phyloP scores from a whole-genome alignment of 2,888 invertebrate genomes.

The Hecatera dysodea region DNA sequence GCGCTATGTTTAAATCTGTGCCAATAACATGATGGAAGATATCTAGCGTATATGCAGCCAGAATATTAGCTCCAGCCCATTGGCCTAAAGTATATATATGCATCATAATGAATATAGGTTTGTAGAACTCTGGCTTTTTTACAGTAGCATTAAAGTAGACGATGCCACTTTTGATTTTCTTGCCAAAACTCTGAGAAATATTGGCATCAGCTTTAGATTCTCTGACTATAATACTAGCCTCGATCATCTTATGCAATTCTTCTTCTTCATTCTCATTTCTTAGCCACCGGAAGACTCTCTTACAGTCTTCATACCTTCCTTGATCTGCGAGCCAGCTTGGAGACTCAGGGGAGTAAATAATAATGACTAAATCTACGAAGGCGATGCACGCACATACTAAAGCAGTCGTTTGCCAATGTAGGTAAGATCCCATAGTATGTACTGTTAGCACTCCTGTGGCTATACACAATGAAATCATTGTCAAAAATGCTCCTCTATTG shows the following conservation, averaged over 20 bases:
- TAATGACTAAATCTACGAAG: slow-evolving; percentile 81
- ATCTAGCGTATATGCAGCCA: slow-evolving; percentile 76
- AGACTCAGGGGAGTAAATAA: slow-evolving; percentile 89
- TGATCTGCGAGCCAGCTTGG: slow-evolving; percentile 92
- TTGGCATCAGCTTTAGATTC: slow-evolving; percentile 73
- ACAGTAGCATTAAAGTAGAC: slow-evolving; percentile 67
- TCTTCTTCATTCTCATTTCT: slow-evolving; percentile 85
- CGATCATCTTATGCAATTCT: slow-evolving; percentile 79
- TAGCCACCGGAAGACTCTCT: slow-evolving; percentile 88
- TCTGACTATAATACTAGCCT: slow-evolving; percentile 72
- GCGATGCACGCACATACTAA: slow-evolving; percentile 83
- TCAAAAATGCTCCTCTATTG: slow-evolving; percentile 90
- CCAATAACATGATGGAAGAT: slow-evolving; percentile 75
- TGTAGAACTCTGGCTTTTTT: slow-evolving; percentile 77
- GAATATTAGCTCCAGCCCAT: slow-evolving; percentile 77
- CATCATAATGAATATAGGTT: slow-evolving; percentile 79
- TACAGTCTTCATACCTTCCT: slow-evolving; percentile 87
- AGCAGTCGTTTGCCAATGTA: slow-evolving; percentile 89
- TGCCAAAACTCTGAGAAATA: slow-evolving; percentile 63
- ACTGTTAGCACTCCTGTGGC: slow-evolving; percentile 90
- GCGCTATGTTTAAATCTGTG: slow-evolving; percentile 68
- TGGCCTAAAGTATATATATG: slow-evolving; percentile 77
- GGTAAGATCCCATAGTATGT: slow-evolving; percentile 91
- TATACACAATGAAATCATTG: slow-evolving; percentile 89
- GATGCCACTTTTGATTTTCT: slow-evolving; percentile 58